Evolutionary conservation across 2,797 vertebrate genomes (phyloP).

Genomic region (Uromys caudimaculatus): DNA sequence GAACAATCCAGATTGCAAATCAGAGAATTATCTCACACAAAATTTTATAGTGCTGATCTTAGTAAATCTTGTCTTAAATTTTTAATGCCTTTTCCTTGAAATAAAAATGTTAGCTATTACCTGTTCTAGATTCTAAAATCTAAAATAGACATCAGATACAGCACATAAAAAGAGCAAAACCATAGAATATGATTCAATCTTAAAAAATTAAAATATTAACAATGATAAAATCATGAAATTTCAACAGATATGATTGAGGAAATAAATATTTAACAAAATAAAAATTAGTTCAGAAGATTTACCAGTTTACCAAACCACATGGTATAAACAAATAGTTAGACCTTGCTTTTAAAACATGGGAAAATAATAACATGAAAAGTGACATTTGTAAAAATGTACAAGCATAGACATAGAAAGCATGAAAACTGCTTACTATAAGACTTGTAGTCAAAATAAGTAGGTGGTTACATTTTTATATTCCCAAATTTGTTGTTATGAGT

Average conservation of each 20-base stretch:
- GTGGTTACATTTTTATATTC: not conserved
- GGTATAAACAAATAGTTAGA: not conserved
- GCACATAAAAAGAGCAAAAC: not conserved
- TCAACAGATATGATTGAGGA: not conserved
- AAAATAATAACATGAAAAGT: not conserved
- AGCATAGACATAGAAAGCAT: not conserved
- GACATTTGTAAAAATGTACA: not conserved
- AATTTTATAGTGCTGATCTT: not conserved
- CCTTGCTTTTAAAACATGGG: not conserved
- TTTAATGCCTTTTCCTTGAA: not conserved
- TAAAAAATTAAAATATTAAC: not conserved
- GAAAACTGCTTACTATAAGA: not conserved
- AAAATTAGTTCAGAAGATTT: not conserved
- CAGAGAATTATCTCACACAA: not conserved
- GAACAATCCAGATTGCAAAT: not conserved
- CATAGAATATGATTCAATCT: not conserved
- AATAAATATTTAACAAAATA: not conserved
- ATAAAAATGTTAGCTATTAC: not conserved
- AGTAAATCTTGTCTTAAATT: not conserved
- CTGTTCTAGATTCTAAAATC: not conserved
- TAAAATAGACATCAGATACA: not conserved
- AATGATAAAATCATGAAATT: not conserved
- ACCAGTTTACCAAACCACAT: not conserved
- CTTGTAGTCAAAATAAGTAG: not conserved
- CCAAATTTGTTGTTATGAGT: not conserved